phyloP scores from a whole-genome alignment of 2,113 vertebrate species.

The Micronycteris hirsuta region DNA sequence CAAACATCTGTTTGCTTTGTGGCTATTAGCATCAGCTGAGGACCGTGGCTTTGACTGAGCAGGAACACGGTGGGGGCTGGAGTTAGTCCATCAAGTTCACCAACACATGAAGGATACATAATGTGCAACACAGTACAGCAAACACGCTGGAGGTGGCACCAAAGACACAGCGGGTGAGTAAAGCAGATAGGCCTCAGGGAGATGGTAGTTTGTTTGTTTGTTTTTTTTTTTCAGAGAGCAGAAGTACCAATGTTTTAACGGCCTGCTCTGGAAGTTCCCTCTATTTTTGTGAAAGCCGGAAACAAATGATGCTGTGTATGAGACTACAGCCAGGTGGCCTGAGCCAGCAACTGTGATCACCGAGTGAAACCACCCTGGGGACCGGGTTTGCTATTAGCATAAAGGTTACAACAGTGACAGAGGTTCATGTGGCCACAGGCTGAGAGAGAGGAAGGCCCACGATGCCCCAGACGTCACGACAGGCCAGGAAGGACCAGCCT shows the following conservation, averaged over 20 bases:
- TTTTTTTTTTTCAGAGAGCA: not conserved
- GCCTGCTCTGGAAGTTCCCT: not conserved
- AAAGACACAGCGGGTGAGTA: fast-evolving
- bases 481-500: not conserved
- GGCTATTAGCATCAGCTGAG: not conserved
- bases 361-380: fast-evolving
- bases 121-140: fast-evolving
- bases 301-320: not conserved
- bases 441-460: not conserved
- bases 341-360: not conserved
- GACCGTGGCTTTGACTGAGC: not conserved
- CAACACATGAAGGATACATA: fast-evolving
- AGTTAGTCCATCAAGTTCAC: not conserved
- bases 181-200: not conserved
- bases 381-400: not conserved
- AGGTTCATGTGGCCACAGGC: not conserved
- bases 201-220: not conserved
- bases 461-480: fast-evolving
- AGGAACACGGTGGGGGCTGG: not conserved
- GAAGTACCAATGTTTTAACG: not conserved
- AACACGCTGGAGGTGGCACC: not conserved
- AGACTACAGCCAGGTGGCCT: not conserved
- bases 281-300: not conserved
- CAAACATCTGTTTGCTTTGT: not conserved
- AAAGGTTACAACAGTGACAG: not conserved